Evolutionary conservation across 37 sponge, comb jelly and placozoan genomes (phyloP), one percentile per base, ranked within the genome.

Genomic region (Cliona cf. orientalis): DNA sequence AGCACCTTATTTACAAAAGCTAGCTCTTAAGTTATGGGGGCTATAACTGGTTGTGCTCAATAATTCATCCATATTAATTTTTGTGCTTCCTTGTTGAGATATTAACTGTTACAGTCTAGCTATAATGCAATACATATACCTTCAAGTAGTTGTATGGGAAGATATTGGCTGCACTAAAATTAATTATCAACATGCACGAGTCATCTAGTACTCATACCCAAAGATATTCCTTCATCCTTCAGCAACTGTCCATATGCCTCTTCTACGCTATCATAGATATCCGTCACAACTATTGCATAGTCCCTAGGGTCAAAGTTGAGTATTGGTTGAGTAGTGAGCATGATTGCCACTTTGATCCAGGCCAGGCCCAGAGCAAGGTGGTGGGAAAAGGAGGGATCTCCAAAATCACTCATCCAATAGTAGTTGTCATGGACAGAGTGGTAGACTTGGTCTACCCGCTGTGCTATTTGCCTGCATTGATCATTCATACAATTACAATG

Each of bases 401-500:
- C 86, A 72, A 78, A 82, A 45, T 78, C 56, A 14, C 26, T 65
- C 74, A 82, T 46, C 80, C 80, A 91, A 67, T 86, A 76, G 71
- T 79, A 86, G 58, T 86, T 91, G 56, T 91, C 92, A 58, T 91
- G 92, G 39, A 91, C 87, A 0, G 92, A 91, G 43, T 91, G 92
- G 46, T 91, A 91, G 28, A 91, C 92, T 43, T 81, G 68, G 31
- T 87, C n/a, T n/a, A n/a, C n/a, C n/a, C n/a, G n/a, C 44, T 2
- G 44, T 69, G 3, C 7, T 2, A 26, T 58, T 5, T 9, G 6
- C 59, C 59, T 58, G 59, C 59, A 58, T 58, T n/a, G 9, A 58
- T 28, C 3, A 17, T 19, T 49, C 14, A 17, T 49, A n/a, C n/a
- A n/a, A n/a, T n/a, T n/a, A n/a, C n/a, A n/a, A n/a, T n/a, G n/a